Evolutionary conservation across 2,797 vertebrate genomes (phyloP).

Genomic region (Anguilla anguilla): DNA sequence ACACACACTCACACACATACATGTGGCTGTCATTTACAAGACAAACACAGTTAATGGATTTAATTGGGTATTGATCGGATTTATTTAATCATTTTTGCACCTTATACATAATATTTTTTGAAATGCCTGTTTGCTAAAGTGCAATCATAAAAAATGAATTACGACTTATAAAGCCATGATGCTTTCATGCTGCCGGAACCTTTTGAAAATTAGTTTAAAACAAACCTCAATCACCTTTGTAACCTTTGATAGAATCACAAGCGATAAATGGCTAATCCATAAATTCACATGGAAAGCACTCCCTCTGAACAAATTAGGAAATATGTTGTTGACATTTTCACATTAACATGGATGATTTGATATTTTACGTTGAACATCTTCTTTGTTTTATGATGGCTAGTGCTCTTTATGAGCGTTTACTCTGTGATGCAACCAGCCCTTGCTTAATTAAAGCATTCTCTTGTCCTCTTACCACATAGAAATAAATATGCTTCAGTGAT

Average conservation of each 20-base stretch:
- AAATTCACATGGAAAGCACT: conserved; percentile 64
- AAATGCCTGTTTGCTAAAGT: not conserved
- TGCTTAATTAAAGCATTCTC: conserved; percentile 48
- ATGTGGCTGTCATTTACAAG: not conserved
- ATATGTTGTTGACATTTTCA: conserved; percentile 60
- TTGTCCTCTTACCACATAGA: not conserved
- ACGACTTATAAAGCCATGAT: conserved; percentile 7
- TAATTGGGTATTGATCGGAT: not conserved
- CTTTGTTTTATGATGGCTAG: conserved; percentile 59
- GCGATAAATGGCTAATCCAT: conserved; percentile 50
- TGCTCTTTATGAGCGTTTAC: conserved; percentile 63
- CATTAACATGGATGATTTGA: conserved; percentile 58
- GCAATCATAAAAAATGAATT: conserved; percentile 1
- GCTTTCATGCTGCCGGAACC: conserved; percentile 55
- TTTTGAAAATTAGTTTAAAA: conserved; percentile 30
- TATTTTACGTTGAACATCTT: conserved; percentile 56
- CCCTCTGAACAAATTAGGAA: conserved; percentile 59
- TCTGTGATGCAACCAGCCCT: conserved; percentile 52
- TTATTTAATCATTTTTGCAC: not conserved
- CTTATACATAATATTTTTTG: not conserved
- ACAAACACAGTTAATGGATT: not conserved
- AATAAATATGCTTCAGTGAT: conserved; percentile 23
- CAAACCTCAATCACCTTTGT: conserved; percentile 55
- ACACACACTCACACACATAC: not conserved
- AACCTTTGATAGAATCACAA: conserved; percentile 64